Conservation (phyloP, 2,888 invertebrate species). For the Aelia acuminata region DNA sequence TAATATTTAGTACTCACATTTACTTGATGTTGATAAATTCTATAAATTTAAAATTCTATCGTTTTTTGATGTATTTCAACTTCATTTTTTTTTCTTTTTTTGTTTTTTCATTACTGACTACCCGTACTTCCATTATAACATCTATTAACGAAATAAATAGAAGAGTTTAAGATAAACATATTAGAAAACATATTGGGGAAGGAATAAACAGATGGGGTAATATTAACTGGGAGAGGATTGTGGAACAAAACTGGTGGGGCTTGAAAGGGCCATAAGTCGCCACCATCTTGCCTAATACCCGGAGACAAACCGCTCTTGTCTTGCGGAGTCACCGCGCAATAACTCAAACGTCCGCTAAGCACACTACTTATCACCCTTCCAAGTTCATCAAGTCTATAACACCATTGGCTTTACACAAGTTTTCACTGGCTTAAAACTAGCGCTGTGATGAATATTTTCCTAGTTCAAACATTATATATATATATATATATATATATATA, state of each 20-base stretch:
- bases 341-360: conserved; percentile 35
- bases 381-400: conserved; percentile 28
- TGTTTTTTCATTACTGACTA: no score
- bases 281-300: conserved; percentile 14
- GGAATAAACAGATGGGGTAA: neutral
- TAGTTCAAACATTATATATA: neutral
- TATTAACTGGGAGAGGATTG: neutral
- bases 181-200: neutral
- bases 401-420: conserved; percentile 23
- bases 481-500: neutral
- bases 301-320: conserved; percentile 28
- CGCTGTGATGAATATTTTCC: neutral
- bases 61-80: no score
- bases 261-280: conserved; percentile 18
- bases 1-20: no score
- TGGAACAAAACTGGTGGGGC: neutral
- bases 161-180: no score
- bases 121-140: no score
- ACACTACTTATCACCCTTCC: conserved; percentile 32
- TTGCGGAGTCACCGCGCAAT: conserved; percentile 12
- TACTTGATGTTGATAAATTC: no score
- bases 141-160: no score
- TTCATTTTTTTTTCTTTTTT: no score
- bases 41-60: no score
- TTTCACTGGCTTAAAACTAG: neutral